Percentiles rank a stretch among this genome's conserved stretches.
Conservation (phyloP, 2,113 vertebrate genomes). For the Vulpes vulpes region DNA sequence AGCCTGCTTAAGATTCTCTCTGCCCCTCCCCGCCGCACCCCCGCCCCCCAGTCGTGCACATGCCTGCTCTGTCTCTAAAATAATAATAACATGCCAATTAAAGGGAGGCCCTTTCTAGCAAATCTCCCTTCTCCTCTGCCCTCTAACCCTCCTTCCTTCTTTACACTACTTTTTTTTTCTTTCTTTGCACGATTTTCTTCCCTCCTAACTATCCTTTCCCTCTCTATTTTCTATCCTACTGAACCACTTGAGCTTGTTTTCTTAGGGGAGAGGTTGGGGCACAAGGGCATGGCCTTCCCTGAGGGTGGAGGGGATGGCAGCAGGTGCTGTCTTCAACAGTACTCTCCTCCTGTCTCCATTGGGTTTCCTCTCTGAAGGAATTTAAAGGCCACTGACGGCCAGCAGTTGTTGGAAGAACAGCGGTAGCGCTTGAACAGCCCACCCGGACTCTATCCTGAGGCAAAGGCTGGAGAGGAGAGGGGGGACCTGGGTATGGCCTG, state of each 20-base stretch:
- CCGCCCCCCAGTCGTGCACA: neutral
- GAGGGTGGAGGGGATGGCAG: no score
- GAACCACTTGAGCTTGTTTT: neutral
- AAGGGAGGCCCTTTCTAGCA: neutral
- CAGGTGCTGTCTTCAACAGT: neutral
- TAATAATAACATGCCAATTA: neutral
- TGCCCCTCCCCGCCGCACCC: neutral
- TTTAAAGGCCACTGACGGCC: neutral
- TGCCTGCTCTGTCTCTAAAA: neutral
- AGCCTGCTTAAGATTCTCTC: neutral
- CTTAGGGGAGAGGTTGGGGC: neutral
- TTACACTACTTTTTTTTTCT: no score
- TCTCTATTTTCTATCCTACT: neutral
- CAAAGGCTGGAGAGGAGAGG: neutral
- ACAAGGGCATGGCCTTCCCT: neutral
- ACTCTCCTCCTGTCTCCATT: neutral
- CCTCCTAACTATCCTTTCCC: neutral
- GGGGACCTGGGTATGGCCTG: neutral
- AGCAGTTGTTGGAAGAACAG: neutral
- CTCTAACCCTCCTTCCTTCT: neutral
- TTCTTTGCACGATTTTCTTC: neutral
- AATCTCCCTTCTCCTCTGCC: neutral
- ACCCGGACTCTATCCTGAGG: neutral
- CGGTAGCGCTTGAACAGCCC: neutral
- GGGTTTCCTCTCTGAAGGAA: neutral